phyloP scores from a whole-genome alignment of 2,888 invertebrate species.

The Epirrhoe tristata region DNA sequence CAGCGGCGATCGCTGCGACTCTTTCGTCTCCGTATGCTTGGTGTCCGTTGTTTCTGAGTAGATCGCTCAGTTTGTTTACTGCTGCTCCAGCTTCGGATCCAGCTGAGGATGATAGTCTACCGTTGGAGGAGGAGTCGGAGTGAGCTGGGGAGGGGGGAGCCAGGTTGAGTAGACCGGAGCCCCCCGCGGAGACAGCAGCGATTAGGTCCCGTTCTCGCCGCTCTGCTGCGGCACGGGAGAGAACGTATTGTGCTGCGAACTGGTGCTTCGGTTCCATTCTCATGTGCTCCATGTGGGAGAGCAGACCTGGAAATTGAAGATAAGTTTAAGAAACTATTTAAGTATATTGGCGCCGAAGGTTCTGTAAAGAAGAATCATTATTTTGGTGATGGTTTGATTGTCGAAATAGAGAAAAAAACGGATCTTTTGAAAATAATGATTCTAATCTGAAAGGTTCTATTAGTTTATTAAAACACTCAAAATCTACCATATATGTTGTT shows the following conservation, averaged over 20 bases:
- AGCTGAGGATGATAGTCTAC: conserved; percentile 92
- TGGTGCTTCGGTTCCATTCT: conserved; percentile 98
- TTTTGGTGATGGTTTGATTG: neutral
- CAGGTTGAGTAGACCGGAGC: conserved; percentile 87
- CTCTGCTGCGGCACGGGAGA: conserved; percentile 96
- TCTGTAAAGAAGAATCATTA: neutral
- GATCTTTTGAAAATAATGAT: neutral
- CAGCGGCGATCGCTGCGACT: conserved; percentile 90
- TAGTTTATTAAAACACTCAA: too few relatives aligned
- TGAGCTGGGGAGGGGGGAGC: conserved; percentile 94
- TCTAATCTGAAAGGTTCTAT: too few relatives aligned
- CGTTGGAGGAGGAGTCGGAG: conserved; percentile 94
- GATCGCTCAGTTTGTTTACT: conserved; percentile 85
- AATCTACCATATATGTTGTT: too few relatives aligned
- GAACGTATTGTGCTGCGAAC: conserved; percentile 97
- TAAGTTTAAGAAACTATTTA: neutral
- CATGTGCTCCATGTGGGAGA: conserved; percentile 98
- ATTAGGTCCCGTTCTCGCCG: conserved; percentile 93
- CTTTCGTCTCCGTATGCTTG: conserved; percentile 88
- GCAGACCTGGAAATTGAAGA: conserved; percentile 88
- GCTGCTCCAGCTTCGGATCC: conserved; percentile 90
- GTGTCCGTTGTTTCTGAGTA: conserved; percentile 89
- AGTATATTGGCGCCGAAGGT: neutral
- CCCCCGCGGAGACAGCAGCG: conserved; percentile 88
- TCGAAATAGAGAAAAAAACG: neutral